phyloP scores from a whole-genome alignment of 2,888 invertebrate species.

The Seladonia tumulorum region DNA sequence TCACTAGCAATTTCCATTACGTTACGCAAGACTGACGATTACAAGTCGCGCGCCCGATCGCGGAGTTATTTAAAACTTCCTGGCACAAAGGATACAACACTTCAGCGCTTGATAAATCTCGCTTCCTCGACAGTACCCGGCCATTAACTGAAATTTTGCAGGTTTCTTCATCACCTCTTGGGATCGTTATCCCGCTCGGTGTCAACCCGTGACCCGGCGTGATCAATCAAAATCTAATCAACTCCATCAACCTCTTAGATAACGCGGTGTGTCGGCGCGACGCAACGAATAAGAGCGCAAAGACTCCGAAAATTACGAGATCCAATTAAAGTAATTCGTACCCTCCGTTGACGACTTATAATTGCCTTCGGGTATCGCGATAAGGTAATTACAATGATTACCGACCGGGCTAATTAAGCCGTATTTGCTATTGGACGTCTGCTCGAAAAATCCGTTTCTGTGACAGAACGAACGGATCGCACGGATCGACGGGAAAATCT shows the following conservation, averaged over 20 bases:
- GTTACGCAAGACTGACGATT: slow-evolving; percentile 12
- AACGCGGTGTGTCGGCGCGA: slow-evolving; percentile 20
- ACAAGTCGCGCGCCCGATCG: slow-evolving; percentile 1
- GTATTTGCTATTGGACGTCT: background rate
- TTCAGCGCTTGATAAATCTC: slow-evolving; percentile 22
- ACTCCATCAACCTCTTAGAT: slow-evolving; percentile 27
- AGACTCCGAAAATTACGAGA: slow-evolving; percentile 27
- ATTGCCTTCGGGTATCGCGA: slow-evolving; percentile 20
- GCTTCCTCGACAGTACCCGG: slow-evolving; percentile 9
- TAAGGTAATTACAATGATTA: slow-evolving; percentile 36
- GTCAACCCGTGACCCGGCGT: slow-evolving; percentile 13
- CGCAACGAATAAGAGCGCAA: background rate
- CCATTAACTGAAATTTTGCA: slow-evolving; percentile 20
- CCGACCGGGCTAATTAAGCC: background rate
- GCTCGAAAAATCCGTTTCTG: background rate
- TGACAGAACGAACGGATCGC: background rate
- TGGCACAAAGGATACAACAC: slow-evolving; percentile 25
- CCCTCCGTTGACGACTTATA: background rate
- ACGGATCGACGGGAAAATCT: background rate
- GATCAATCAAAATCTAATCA: slow-evolving; percentile 50
- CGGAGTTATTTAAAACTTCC: slow-evolving; percentile 20
- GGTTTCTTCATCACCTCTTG: slow-evolving; percentile 16
- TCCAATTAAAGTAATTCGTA: slow-evolving; percentile 43
- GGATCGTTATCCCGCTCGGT: slow-evolving; percentile 35
- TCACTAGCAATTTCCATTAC: background rate